A percentile compares a stretch with the other conserved stretches of the same genome.
phyloP scores from a whole-genome alignment of 2,113 vertebrate genomes.

The Anthoscopus minutus region DNA sequence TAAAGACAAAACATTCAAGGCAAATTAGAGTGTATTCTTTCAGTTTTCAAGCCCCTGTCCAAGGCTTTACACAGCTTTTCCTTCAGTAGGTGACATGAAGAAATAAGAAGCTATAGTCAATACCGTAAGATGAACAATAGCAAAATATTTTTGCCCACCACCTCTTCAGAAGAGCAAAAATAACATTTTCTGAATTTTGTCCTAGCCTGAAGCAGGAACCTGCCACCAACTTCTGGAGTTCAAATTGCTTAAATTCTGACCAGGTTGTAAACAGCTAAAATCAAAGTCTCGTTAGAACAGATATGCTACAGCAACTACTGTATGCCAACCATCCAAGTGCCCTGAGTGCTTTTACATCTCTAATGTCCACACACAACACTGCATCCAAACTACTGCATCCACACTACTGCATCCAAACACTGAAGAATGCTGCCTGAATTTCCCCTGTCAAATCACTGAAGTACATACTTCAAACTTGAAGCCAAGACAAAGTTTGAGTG shows the following conservation, averaged over 20 bases:
- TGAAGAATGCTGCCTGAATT: not conserved
- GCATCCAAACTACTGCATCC: not conserved
- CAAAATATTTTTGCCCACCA: not conserved
- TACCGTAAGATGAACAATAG: not conserved
- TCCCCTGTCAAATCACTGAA: not conserved
- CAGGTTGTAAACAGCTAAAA: not conserved
- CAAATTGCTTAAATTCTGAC: not conserved
- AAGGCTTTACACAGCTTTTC: not conserved
- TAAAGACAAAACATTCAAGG: not conserved
- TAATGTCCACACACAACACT: not conserved
- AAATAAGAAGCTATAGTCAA: not conserved
- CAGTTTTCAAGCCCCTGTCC: not conserved
- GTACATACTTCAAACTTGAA: not conserved
- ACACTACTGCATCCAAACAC: not conserved
- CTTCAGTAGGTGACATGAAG: not conserved
- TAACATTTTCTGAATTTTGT: not conserved
- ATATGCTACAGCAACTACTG: not conserved
- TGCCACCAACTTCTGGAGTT: not conserved
- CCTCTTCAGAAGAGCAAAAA: not conserved
- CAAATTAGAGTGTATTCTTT: not conserved
- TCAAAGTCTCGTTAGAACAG: not conserved
- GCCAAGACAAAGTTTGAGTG: not conserved
- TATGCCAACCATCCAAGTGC: not conserved
- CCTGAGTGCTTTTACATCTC: not conserved
- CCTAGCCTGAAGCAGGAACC: not conserved